Conservation (phyloP, 2,113 vertebrate genomes). For the Ailurus styani region DNA sequence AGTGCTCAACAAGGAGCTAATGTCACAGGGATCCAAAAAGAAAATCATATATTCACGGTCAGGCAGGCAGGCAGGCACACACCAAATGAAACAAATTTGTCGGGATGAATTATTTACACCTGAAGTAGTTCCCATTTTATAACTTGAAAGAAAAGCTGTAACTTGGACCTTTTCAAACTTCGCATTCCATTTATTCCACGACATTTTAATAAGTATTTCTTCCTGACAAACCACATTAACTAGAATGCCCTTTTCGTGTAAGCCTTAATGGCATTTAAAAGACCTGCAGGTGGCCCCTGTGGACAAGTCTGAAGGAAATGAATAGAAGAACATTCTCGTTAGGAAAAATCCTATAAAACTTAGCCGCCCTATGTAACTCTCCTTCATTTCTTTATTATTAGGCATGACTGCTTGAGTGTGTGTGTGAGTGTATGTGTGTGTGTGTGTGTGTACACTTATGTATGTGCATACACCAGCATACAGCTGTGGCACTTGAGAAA, state of each 20-base stretch:
- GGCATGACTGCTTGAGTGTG: neutral
- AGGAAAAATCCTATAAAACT: constrained; percentile 33
- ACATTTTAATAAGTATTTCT: constrained; percentile 65
- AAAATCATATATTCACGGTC: neutral
- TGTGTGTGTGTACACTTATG: neutral
- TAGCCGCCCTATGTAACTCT: neutral
- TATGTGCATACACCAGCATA: neutral
- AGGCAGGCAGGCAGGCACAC: neutral
- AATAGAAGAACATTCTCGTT: constrained; percentile 19
- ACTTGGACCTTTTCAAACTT: constrained; percentile 46
- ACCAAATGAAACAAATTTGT: constrained; percentile 44
- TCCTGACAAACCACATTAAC: constrained; percentile 45
- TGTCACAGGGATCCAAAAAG: constrained; percentile 21
- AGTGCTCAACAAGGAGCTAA: neutral
- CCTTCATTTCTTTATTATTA: constrained; percentile 7
- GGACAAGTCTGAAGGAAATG: constrained; percentile 39
- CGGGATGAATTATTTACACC: constrained; percentile 31
- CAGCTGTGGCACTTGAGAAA: constrained; percentile 14
- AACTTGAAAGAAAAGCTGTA: constrained; percentile 61
- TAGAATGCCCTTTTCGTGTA: constrained; percentile 40
- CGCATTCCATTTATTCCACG: constrained; percentile 39
- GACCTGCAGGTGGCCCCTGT: neutral
- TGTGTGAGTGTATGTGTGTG: neutral
- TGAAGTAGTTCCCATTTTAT: constrained; percentile 40
- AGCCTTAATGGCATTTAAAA: constrained; percentile 46